Evolutionary conservation across 2,888 invertebrate species (phyloP), one percentile per base, ranked within the genome.

Genomic region (Leptothorax acervorum): DNA sequence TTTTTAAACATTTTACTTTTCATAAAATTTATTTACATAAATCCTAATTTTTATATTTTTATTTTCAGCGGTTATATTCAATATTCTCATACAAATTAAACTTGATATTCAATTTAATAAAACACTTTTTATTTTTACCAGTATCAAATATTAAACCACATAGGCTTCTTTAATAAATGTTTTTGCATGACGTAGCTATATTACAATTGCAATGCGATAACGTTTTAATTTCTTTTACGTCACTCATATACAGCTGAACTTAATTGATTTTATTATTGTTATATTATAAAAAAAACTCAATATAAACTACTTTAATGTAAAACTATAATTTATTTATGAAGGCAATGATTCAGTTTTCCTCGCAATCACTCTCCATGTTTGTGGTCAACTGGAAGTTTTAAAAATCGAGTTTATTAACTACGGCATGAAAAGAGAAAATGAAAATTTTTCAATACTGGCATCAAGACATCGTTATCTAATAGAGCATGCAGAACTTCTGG

Each of bases 311-410:
- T 15, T 71, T 39, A 42, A 65, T 23, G 0, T 1, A 42, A 60
- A 12, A 18, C 15, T 45, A 0, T 28, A 42, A 31, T 48, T n/a
- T 35, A 6, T 35, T 62, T 45, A 8, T 48, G 23, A 51, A 76
- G 55, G 55, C 1, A 53, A 15, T 6, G 76, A 76, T 39, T 2
- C 76, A 5, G 3, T 76, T 35, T 28, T 53, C 9, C 5, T 76
- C 23, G 28, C 8, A 2, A 76, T 76, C 0, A 42, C 12, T 31
- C 12, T 76, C 0, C 76, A 76, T 18, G 6, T 65, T 15, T 76
- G 76, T 15, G 76, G 76, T 4, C 76, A 76, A 55, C 8, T 76
- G 39, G 28, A 76, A 55, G 5, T 76, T 18, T 9, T 76, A 15
- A 76, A 23, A 53, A 1, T 15, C 4, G 60, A 35, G 1, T 48